A percentile compares a stretch with the other conserved stretches of the same genome.
phyloP scores from a whole-genome alignment of 2,888 invertebrate species.

The Abrostola triplasia region DNA sequence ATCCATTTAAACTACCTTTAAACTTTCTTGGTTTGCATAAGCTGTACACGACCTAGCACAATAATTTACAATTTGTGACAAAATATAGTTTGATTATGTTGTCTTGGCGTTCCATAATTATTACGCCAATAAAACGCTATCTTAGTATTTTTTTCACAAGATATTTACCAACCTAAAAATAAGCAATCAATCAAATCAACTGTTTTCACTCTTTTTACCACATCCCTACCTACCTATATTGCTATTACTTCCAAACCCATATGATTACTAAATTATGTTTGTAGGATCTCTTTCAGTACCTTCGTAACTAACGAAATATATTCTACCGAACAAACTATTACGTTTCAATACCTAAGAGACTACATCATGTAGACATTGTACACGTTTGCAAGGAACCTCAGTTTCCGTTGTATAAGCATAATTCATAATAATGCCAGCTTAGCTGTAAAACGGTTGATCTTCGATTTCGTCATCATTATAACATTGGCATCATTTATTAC shows the following conservation, averaged over 20 bases:
- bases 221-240: too few species aligned
- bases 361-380: slow-evolving; percentile 38
- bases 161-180: too few species aligned
- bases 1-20: neutral
- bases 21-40: neutral
- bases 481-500: slow-evolving; percentile 72
- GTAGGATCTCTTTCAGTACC: neutral
- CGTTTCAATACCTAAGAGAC: slow-evolving; percentile 31
- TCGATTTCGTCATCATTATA: slow-evolving; percentile 68
- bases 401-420: slow-evolving; percentile 53
- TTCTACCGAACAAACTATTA: slow-evolving; percentile 25
- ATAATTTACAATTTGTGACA: neutral
- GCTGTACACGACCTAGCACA: neutral
- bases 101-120: too few species aligned
- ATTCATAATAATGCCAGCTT: slow-evolving; percentile 53
- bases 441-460: slow-evolving; percentile 53
- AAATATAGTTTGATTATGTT: neutral
- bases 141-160: too few species aligned
- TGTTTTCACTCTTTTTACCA: too few species aligned
- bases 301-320: slow-evolving; percentile 4
- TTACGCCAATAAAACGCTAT: too few species aligned
- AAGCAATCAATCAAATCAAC: too few species aligned
- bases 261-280: too few species aligned
- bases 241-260: too few species aligned
- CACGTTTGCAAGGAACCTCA: slow-evolving; percentile 50